Evolutionary conservation across 2,888 invertebrate genomes (phyloP), one percentile per base, ranked within the genome.

Genomic region (Adelognathus sp.): DNA sequence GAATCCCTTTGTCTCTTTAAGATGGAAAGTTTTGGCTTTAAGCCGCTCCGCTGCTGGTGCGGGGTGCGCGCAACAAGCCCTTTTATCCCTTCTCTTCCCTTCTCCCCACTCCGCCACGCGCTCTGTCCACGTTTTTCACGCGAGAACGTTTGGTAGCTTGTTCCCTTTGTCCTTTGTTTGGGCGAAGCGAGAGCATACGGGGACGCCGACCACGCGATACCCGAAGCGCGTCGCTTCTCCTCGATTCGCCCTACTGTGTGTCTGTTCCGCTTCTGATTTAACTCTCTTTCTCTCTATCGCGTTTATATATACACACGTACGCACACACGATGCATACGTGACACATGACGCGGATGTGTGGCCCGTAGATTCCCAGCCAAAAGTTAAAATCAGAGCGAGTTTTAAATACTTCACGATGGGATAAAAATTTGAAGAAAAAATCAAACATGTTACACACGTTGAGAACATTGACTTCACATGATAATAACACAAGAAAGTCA

Each of bases 1-100:
- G 46, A 63, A 50, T 61, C 46, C 41, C 70, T 79, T 75, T 75
- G 79, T 79, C 75, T 63, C 75, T 79, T 79, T 79, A 75, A 75
- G 61, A 29, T 60, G 44, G 61, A 60, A 56, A 56, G 54, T 67
- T 60, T 18, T 61, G 16, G 41, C 50, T 72, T 63, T 52, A 72
- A 63, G 29, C 33, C 16, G 16, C n/a, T n/a, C 21, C n/a, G 33
- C 41, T 7, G 29, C 5, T 18, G 24, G 11, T 11, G 39, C 9
- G 18, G 36, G 44, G 29, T 29, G n/a, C 63, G 61, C 52, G 52
- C 71, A 72, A 72, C 71, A 54, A 71, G 72, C 63, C 39, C 72
- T 39, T 27, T 61, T 52, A 71, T 61, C 63, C 39, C 72, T 39
- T 27, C 52, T 52, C 18, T 14, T 31, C 18, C 18, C 21, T 14